phyloP scores from a whole-genome alignment of 2,797 vertebrate genomes.

The Scolopax rusticola region DNA sequence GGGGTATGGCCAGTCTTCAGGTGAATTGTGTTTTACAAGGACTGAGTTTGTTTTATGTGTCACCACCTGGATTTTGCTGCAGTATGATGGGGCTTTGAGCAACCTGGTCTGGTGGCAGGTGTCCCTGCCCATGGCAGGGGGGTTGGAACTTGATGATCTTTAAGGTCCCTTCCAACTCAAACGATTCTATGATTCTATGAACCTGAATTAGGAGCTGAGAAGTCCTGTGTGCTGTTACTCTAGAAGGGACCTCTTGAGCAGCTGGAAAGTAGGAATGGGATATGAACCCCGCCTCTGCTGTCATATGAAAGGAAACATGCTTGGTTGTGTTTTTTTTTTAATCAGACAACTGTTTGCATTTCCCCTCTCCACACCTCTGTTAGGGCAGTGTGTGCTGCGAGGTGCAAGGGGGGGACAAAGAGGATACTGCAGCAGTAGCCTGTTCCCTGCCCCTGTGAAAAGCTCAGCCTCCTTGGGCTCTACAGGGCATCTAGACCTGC shows the following conservation, averaged over 20 bases:
- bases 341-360: background rate
- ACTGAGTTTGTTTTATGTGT: background rate
- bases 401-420: no score
- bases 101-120: no score
- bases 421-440: background rate
- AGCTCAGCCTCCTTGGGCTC: background rate
- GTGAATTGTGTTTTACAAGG: background rate
- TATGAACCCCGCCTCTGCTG: background rate
- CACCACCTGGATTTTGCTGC: background rate
- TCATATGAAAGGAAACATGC: accelerated
- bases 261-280: background rate
- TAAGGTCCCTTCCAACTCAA: no score
- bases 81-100: no score
- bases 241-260: background rate
- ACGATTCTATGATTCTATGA: no score
- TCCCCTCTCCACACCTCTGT: background rate
- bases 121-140: no score
- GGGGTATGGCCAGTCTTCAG: background rate
- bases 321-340: background rate
- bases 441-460: background rate
- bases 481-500: accelerated
- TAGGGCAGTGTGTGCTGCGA: background rate
- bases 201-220: no score
- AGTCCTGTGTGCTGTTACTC: background rate
- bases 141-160: no score